Evolutionary conservation across 2,113 vertebrate genomes (phyloP), one percentile per base, ranked within the genome.

Genomic region (Nesoenas mayeri): DNA sequence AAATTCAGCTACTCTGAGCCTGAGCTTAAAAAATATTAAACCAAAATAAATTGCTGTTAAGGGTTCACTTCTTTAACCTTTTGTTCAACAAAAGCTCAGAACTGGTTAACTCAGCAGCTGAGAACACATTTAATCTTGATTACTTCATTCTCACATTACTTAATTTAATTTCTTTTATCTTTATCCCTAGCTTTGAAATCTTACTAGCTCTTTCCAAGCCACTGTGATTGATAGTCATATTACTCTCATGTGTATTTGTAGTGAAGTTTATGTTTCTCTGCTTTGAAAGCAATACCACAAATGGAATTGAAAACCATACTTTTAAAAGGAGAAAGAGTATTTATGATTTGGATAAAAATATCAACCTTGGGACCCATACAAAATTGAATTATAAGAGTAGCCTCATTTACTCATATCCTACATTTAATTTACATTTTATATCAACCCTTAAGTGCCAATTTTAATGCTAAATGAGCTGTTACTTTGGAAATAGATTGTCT

Each of bases 91-190:
- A 91, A 88, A 96, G 56, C 73, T 90, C 58, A 62, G 73, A 93
- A 96, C 73, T 36, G 2, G 85, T 90, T 83, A 96, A 91, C 81
- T 95, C 95, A 97, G 91, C 94, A 96, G 72, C 80, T 96, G 90
- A 95, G 72, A 97, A 85, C 70, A 96, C 71, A 93, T 97, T 96
- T 95, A 85, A 93, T 95, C 97, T 96, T 95, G 90, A 96, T 96
- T 94, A 85, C 72, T 92, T 95, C 94, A 89, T 95, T 96, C 96
- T 94, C 91, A 44, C 85, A 70, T 96, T 97, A 95, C 96, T 92
- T 97, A 95, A 97, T 93, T 96, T 95, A 95, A 96, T 96, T 94
- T 97, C 88, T 96, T 97, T 97, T 97, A 96, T 96, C 96, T 97
- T 94, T 80, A 81, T 85, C 93, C 64, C 66, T 94, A 80, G 85